Base-by-base conservation (phyloP, 1,140 invertebrate species). In the Temnothorax nylanderi region DNA sequence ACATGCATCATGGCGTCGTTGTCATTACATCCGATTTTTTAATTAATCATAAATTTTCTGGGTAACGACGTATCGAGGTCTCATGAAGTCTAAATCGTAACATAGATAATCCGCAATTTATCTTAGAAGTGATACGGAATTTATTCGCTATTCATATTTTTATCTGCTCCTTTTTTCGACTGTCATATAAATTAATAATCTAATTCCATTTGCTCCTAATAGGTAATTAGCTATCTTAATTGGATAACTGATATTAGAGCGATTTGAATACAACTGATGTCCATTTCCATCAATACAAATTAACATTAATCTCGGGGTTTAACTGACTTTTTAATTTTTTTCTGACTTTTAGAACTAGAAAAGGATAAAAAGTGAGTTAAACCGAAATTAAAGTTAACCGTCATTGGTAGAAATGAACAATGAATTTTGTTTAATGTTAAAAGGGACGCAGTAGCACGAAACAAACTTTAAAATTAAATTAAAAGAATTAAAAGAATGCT, bases 41-140 rank as follows among this genome's bases (percentile, higher is more conserved):
- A 77, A 77, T 78, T 21, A 49, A 49, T 21, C 41, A 32, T 47
- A 47, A 21, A 16, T 34, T 65, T 78, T 78, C 11, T 65, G 16
- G 16, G 5, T 26, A 47, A 7, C 10, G 16, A 34, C 6, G 2
- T 11, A 26, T 75, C 5, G 37, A 75, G 34, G 7, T 41, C 7
- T 60, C 49, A 54, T 72, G 32, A 72, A n/a, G 11, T 26, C 2
- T 60, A 71, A 71, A 71, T 51, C 26, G 37, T 21, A 13, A 60
- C 6, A 44, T 44, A 75, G 21, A 5, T 41, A 65, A 71, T 74
- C 54, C 10, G n/a, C n/a, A 21, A n/a, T 54, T 54, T 16, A 54
- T 13, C 18, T 13, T 11, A 8, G 13, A 44, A 44, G 3, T 56
- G 0, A 75, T 44, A 41, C 21, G 21, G 6, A 41, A 75, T 58